Evolutionary conservation across 1,140 invertebrate species (phyloP), one percentile per base, ranked within the genome.

Genomic region (Brachionus koreanus): DNA sequence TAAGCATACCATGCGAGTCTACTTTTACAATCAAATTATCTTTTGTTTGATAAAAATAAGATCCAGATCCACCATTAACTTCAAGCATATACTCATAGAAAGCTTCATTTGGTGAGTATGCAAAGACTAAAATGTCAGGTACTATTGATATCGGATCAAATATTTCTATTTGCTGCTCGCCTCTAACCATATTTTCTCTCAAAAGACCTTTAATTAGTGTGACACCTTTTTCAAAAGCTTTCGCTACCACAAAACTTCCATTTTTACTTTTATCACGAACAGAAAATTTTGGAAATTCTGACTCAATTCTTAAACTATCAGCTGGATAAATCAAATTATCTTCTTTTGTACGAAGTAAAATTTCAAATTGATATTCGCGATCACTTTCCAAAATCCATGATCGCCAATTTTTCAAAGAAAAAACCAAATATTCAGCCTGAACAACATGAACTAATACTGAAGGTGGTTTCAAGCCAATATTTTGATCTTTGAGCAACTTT

Each of bases 31-130:
- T 23, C 10, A 33, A 25, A 12, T 9, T 65, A 25, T 82, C 35
- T 65, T 67, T 65, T 19, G 79, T 61, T 33, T 43, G 43, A 23
- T 37, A 82, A 69, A 19, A 46, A 82, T 82, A 82, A 49, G 39
- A n/a, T n/a, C 79, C 79, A 42, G 35, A 33, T 19, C 79, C 79
- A 49, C 79, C 79, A 33, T 12, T 19, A 4, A 67, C 79, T 25
- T 67, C 6, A 3, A 82, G 12, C 9, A 7, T 4, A 19, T 46
- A 25, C 10, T 69, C 42, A 52, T 65, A 65, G 10, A 39, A 16
- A n/a, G 19, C 49, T 16, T 13, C 10, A 29, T 43, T 65, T 12
- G 35, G 39, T 3, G 19, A n/a, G 42, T 19, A 35, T 33, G 57
- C 57, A 19, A 82, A 52, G 12, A 82, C 13, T 82, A 82, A n/a